Evolutionary conservation across 2,888 invertebrate species (phyloP).

Genomic region (Macrophya alboannulata): DNA sequence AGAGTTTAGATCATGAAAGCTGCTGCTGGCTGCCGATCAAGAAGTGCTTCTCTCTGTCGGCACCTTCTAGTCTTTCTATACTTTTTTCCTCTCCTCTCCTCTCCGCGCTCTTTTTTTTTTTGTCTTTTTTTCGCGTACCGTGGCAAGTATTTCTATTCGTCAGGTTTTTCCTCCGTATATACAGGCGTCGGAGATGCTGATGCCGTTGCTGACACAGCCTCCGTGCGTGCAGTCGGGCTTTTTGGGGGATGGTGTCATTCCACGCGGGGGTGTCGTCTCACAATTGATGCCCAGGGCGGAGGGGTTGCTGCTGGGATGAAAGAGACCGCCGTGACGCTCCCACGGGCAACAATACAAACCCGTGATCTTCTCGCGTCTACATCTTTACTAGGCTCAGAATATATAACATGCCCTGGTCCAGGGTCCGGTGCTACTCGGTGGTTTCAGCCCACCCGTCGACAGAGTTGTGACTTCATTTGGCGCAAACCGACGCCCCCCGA

Average conservation of each 20-base stretch:
- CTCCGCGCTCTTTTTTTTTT: background rate
- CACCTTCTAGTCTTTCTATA: background rate
- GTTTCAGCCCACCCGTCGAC: conserved; percentile 74
- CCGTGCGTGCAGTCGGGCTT: conserved; percentile 31
- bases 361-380: conserved; percentile 70
- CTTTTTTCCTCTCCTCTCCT: background rate
- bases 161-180: background rate
- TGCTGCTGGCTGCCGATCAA: background rate
- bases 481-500: conserved; percentile 64
- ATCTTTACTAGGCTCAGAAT: conserved; percentile 56
- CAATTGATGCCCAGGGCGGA: conserved; percentile 67
- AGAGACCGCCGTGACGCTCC: conserved; percentile 75
- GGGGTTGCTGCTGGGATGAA: conserved; percentile 75
- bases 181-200: background rate
- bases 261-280: conserved; percentile 66
- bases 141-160: background rate
- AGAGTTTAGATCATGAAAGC: background rate
- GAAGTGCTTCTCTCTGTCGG: conserved; percentile 16
- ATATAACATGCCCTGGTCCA: conserved; percentile 22
- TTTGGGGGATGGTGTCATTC: conserved; percentile 53
- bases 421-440: conserved; percentile 60
- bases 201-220: conserved; percentile 17
- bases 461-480: conserved; percentile 79
- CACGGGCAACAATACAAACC: conserved; percentile 76
- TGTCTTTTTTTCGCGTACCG: conserved; percentile 13